phyloP scores from a whole-genome alignment of 1,140 invertebrate species.

The Bilobella aurantiaca region DNA sequence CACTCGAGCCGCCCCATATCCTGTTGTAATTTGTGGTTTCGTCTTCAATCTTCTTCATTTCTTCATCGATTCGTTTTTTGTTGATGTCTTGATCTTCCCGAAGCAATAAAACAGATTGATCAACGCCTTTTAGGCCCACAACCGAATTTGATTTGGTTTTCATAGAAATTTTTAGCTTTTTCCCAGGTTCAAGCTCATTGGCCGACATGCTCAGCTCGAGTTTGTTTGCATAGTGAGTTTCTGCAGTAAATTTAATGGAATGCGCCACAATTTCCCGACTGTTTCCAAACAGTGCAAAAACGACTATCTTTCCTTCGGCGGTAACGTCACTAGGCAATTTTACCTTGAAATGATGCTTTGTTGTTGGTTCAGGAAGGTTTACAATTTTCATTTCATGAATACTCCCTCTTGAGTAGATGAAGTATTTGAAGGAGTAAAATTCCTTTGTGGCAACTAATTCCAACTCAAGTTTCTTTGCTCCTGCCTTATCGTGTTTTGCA shows the following conservation, averaged over 20 bases:
- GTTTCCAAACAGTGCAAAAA: not conserved
- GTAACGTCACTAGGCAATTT: not conserved
- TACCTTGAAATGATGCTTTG: not conserved
- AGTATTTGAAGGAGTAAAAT: slow-evolving; percentile 64
- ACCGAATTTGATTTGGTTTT: not conserved
- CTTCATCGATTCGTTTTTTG: not conserved
- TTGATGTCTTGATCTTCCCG: slow-evolving; percentile 13
- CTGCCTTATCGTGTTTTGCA: slow-evolving; percentile 54
- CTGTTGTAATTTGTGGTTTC: not conserved
- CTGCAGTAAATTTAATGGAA: not conserved
- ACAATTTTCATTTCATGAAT: slow-evolving; percentile 8
- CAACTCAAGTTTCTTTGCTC: slow-evolving; percentile 61
- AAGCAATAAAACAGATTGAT: slow-evolving; percentile 11
- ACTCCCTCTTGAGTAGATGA: slow-evolving; percentile 66
- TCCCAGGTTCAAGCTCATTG: not conserved
- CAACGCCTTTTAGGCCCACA: slow-evolving; percentile 14
- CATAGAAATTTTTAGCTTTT: not conserved
- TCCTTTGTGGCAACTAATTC: slow-evolving; percentile 68
- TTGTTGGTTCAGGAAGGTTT: not conserved
- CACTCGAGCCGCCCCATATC: not conserved
- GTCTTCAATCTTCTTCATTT: not conserved
- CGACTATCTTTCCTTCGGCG: not conserved
- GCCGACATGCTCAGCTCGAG: not conserved
- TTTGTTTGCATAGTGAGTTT: not conserved
- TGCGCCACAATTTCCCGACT: not conserved